Conservation (phyloP, 2,888 invertebrate species). For the Drosophila ustulata region DNA sequence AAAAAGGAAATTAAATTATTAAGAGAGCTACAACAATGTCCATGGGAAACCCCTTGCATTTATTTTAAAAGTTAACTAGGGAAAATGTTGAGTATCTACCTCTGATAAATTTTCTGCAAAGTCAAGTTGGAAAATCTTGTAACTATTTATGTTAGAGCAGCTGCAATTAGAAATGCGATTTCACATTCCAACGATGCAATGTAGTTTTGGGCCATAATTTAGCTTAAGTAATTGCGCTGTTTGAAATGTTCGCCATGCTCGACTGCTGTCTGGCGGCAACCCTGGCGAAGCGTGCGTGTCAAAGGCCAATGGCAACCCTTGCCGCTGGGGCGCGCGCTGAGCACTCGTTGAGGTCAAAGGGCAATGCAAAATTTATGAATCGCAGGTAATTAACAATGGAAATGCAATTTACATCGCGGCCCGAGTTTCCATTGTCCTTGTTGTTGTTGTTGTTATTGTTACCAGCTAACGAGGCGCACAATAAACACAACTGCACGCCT, state of each 20-base stretch:
- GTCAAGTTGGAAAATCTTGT: not conserved
- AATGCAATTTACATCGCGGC: conserved; percentile 76
- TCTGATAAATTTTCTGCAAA: not conserved
- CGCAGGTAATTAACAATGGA: conserved; percentile 81
- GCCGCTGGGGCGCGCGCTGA: not conserved
- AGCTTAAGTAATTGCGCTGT: not conserved
- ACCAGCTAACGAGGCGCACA: conserved; percentile 68
- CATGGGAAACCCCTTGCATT: too few species aligned
- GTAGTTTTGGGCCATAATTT: not conserved
- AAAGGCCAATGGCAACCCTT: conserved; percentile 21
- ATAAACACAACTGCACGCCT: conserved; percentile 43
- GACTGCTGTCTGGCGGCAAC: conserved; percentile 1
- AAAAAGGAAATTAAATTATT: too few species aligned
- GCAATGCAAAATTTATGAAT: conserved; percentile 70
- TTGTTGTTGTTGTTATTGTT: conserved; percentile 31
- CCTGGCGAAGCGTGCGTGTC: conserved; percentile 7
- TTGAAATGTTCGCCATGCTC: not conserved
- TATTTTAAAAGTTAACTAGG: too few species aligned
- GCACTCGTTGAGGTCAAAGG: conserved; percentile 42
- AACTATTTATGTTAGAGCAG: not conserved
- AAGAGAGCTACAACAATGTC: too few species aligned
- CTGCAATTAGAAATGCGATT: not conserved
- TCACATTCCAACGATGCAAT: not conserved
- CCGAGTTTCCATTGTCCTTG: conserved; percentile 54
- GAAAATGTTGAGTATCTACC: too few species aligned